Conservation (phyloP, 2,888 invertebrate genomes). For the Drosophila hamatofila region DNA sequence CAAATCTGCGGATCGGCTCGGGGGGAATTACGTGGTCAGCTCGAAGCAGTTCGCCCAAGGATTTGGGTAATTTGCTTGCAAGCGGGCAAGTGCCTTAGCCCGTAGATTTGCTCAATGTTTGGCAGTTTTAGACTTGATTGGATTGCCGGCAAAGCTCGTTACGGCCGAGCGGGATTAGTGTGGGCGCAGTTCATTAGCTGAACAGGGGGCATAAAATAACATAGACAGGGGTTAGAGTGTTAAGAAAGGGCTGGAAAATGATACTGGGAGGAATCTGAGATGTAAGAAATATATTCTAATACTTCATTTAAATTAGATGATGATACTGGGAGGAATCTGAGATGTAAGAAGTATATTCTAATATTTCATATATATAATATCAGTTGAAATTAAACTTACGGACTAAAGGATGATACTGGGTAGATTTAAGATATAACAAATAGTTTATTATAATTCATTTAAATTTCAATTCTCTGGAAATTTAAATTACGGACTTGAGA, state of each 20-base stretch:
- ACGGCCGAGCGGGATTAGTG: conserved; percentile 45
- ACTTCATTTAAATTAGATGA: too few species aligned
- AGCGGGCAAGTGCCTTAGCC: conserved; percentile 42
- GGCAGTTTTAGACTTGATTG: conserved; percentile 43
- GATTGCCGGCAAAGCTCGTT: conserved; percentile 41
- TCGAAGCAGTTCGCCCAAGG: conserved; percentile 2
- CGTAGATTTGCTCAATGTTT: neutral
- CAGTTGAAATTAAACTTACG: too few species aligned
- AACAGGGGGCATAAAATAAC: conserved; percentile 35
- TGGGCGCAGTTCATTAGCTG: conserved; percentile 40
- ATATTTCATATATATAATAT: too few species aligned
- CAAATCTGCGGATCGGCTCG: conserved; percentile 11
- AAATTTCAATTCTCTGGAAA: too few species aligned
- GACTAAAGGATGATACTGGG: neutral
- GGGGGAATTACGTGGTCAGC: conserved; percentile 45
- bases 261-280: too few species aligned
- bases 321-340: neutral
- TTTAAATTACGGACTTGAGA: neutral
- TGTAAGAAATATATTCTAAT: too few species aligned
- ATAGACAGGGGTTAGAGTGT: neutral
- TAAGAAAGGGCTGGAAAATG: neutral
- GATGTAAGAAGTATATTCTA: too few species aligned
- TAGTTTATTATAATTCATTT: too few species aligned
- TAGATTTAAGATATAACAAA: too few species aligned
- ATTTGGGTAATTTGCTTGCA: conserved; percentile 38